These are phyloP conservation scores for Limanda limanda DNA, from an alignment of 2,113 vertebrate genomes.

Conservation along the genomic window DNA sequence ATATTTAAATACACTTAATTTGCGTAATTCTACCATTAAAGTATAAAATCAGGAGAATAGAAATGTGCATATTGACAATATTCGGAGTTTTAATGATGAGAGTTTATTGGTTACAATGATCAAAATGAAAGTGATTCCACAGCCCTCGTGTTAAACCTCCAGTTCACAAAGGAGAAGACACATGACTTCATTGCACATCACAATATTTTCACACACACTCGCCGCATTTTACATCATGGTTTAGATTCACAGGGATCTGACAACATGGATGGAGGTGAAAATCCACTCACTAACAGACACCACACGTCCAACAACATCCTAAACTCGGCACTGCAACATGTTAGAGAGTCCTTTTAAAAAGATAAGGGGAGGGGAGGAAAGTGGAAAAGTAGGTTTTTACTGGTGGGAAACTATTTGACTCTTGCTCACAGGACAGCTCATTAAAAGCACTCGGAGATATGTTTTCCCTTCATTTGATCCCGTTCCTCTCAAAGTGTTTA, in stretches of 20 bases:
- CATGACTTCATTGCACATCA: conserved; percentile 60
- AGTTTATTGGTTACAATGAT: conserved; percentile 76
- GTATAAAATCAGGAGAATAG: conserved; percentile 1
- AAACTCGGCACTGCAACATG: conserved; percentile 40
- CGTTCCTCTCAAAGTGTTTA: conserved; percentile 1
- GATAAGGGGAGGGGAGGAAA: neutral
- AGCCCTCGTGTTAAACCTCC: conserved; percentile 44
- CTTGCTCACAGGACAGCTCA: neutral
- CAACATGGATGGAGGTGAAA: conserved; percentile 37
- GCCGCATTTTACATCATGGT: conserved; percentile 51
- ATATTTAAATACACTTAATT: neutral
- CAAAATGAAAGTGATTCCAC: conserved; percentile 48
- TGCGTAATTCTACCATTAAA: neutral
- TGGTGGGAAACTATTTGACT: conserved; percentile 1
- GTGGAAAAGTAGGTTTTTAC: neutral
- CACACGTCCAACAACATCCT: conserved; percentile 37
- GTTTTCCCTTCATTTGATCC: conserved; percentile 23
- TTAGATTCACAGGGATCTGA: conserved; percentile 56
- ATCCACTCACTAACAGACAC: conserved; percentile 46
- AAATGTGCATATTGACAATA: conserved; percentile 25
- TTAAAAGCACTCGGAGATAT: neutral
- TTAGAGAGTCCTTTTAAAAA: conserved; percentile 11
- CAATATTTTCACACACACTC: conserved; percentile 63
- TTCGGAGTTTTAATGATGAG: conserved; percentile 44
- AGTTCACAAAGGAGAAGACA: conserved; percentile 46